Evolutionary conservation across 2,797 vertebrate genomes (phyloP).

Genomic region (Antrozous pallidus): DNA sequence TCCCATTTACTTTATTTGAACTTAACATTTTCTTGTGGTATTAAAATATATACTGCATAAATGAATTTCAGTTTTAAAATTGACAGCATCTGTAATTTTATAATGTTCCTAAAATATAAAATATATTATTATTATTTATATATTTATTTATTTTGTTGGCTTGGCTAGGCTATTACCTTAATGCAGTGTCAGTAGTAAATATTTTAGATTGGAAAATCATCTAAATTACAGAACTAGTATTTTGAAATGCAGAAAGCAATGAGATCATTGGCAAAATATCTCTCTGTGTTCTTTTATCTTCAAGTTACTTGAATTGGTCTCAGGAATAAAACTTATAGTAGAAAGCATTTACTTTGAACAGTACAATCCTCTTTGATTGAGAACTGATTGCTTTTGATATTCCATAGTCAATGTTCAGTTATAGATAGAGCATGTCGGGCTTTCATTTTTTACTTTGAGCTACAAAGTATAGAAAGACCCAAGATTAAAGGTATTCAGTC

Average conservation of each 20-base stretch:
- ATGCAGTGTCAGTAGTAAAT: background rate
- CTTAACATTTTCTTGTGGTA: background rate
- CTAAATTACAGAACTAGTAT: slow-evolving; percentile 40
- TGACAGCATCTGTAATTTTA: background rate
- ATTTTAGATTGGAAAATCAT: background rate
- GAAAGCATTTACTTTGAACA: background rate
- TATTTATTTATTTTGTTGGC: background rate
- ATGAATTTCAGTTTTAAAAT: background rate
- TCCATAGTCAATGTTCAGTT: background rate
- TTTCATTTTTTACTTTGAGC: background rate
- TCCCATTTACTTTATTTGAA: background rate
- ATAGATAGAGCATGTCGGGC: background rate
- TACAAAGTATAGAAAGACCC: background rate
- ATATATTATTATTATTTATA: background rate
- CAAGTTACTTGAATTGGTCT: background rate
- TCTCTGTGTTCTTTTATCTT: background rate
- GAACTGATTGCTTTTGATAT: slow-evolving; percentile 46
- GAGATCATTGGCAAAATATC: slow-evolving; percentile 33
- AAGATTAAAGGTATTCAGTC: slow-evolving; percentile 51
- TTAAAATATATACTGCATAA: background rate
- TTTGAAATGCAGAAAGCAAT: slow-evolving; percentile 28
- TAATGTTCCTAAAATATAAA: background rate
- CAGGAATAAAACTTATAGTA: slow-evolving; percentile 14
- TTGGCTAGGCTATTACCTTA: background rate
- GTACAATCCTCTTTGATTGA: slow-evolving; percentile 8